Conservation (phyloP, 2,113 vertebrate genomes). For the Varanus salvator region DNA sequence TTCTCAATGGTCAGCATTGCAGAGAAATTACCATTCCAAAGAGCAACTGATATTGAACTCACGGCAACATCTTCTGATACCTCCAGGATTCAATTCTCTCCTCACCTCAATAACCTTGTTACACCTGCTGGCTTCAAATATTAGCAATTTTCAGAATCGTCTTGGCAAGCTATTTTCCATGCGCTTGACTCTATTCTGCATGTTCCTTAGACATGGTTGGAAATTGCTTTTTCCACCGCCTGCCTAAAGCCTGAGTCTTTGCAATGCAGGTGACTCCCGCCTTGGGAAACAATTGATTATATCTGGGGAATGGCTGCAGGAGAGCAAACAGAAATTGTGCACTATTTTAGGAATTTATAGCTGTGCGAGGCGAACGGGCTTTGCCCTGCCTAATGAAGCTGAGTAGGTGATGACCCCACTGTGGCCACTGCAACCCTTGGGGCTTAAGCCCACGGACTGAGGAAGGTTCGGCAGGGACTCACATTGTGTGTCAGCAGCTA, state of each 20-base stretch:
- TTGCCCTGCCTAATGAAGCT: not conserved
- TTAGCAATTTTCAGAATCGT: slow-evolving; percentile 61
- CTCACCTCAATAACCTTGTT: slow-evolving; percentile 65
- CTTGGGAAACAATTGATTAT: slow-evolving; percentile 23
- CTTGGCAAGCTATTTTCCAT: slow-evolving; percentile 50
- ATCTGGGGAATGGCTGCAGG: slow-evolving; percentile 14
- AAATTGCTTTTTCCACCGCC: slow-evolving; percentile 6
- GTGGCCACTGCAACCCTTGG: not conserved
- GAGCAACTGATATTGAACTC: slow-evolving; percentile 66
- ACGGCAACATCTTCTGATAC: slow-evolving; percentile 60
- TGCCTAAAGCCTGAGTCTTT: slow-evolving; percentile 15
- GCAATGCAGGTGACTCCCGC: slow-evolving; percentile 11
- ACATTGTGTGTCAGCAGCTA: no score
- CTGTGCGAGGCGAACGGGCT: not conserved
- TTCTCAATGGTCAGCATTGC: slow-evolving; percentile 68
- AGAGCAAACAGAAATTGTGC: not conserved
- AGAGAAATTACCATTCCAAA: slow-evolving; percentile 64
- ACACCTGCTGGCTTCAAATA: slow-evolving; percentile 66
- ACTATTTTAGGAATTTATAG: no score
- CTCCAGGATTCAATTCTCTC: slow-evolving; percentile 62
- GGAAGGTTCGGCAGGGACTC: not conserved
- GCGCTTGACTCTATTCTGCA: slow-evolving; percentile 53
- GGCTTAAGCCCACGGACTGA: not conserved
- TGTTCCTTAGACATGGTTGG: slow-evolving; percentile 47
- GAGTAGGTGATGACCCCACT: no score